Evolutionary conservation across 2,888 invertebrate genomes (phyloP), one percentile per base, ranked within the genome.

Genomic region (Agrotis segetum): DNA sequence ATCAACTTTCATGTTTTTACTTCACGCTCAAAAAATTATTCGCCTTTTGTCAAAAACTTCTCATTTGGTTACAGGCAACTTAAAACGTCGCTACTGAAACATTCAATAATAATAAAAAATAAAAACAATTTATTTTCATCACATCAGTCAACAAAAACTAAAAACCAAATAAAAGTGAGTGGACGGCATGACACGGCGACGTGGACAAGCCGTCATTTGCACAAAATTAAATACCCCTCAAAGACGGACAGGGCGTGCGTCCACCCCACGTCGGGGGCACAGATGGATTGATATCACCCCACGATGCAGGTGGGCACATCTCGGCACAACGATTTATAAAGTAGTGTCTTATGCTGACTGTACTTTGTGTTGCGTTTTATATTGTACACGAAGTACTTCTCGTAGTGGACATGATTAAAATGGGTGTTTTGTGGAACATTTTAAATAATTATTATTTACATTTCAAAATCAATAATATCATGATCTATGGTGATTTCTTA

Each of bases 201-300:
- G 84, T 56, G 67, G 65, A 74, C 66, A 53, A 53, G 59, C 77
- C 87, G 85, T 81, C 95, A 94, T 95, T 94, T 93, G 94, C 95
- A 94, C 94, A 92, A 95, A 95, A 95, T 94, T 94, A 94, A 95
- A 94, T 91, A 92, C 90, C 91, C 91, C 88, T 90, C 91, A 91
- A 94, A 94, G 94, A 93, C 88, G 92, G 90, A 91, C 90, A 88
- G 89, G 52, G 79, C 85, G 77, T 55, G 65, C 83, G 70, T 59
- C 85, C 84, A 75, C 82, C 84, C 87, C 84, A 84, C 82, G 82
- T 81, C 79, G 87, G 88, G 88, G 88, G 76, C 61, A 86, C 89
- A 94, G 95, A 95, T 95, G 93, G 95, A 95, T 95, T 94, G 95
- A 93, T 95, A 95, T 94, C 92, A 90, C 94, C 88, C 90, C 88